A percentile compares a stretch with the other conserved stretches of the same genome.
Conservation (phyloP, 2,113 vertebrate genomes). For the Marmota monax region DNA sequence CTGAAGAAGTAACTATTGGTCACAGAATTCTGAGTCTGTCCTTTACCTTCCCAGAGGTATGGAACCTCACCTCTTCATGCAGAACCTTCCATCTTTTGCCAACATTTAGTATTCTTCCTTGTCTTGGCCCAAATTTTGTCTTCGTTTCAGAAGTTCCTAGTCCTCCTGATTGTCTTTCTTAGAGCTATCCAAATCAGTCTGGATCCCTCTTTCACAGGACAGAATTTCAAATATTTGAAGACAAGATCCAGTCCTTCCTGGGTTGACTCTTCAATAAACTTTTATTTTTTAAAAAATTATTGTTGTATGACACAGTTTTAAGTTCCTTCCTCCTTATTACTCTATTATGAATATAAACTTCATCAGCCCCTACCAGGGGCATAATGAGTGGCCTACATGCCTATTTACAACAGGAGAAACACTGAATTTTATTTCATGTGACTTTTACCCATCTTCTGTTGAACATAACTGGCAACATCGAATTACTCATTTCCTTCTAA, state of each 20-base stretch:
- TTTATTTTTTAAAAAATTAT: background rate
- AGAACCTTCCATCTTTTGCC: background rate
- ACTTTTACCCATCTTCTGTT: background rate
- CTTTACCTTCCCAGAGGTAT: background rate
- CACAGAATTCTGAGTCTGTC: background rate
- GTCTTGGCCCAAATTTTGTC: background rate
- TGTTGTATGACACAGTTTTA: background rate
- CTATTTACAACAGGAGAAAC: background rate
- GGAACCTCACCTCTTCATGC: background rate
- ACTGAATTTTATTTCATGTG: background rate
- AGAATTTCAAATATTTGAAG: background rate
- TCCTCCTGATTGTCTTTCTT: background rate
- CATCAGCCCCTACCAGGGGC: background rate
- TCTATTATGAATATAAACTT: background rate
- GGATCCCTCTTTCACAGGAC: background rate
- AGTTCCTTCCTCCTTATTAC: background rate
- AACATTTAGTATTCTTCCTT: background rate
- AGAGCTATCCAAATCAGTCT: background rate
- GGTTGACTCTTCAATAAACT: background rate
- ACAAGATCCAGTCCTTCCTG: background rate
- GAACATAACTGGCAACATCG: background rate
- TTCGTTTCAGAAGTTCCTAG: background rate
- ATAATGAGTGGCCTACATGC: background rate
- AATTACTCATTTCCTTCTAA: slow-evolving; percentile 35
- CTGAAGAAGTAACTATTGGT: background rate